Conservation (phyloP, 2,888 invertebrate species). For the Drosophila neonasuta region DNA sequence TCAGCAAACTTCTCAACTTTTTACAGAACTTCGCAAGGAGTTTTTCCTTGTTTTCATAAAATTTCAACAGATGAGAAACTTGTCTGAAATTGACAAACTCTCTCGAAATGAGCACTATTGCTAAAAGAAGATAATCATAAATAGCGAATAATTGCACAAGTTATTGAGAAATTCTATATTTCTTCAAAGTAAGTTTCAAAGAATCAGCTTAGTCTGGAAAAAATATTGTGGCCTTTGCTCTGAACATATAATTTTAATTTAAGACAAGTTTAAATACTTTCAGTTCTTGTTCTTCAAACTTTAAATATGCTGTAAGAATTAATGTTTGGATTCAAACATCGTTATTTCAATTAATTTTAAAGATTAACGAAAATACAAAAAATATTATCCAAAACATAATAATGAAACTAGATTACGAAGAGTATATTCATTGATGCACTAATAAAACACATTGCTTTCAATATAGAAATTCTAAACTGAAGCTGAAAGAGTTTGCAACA, state of each 20-base stretch:
- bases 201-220: not conserved
- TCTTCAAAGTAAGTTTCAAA: not conserved
- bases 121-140: not conserved
- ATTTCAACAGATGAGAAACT: conserved; percentile 16
- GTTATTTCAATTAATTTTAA: no score
- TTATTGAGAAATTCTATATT: not conserved
- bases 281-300: no score
- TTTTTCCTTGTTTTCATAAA: conserved; percentile 15
- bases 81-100: not conserved
- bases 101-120: not conserved
- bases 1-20: conserved; percentile 29
- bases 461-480: not conserved
- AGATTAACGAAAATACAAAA: no score
- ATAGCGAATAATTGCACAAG: conserved; percentile 2
- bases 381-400: no score
- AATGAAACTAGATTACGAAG: no score
- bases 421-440: no score
- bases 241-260: not conserved
- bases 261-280: no score
- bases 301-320: no score
- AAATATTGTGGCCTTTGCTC: not conserved
- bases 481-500: not conserved
- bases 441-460: no score
- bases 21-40: conserved; percentile 18
- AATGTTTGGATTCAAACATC: no score